Percentiles rank a stretch among this genome's conserved stretches.
These are phyloP conservation scores for Actias luna DNA, from an alignment of 2,888 invertebrate species.

Conservation along the genomic window DNA sequence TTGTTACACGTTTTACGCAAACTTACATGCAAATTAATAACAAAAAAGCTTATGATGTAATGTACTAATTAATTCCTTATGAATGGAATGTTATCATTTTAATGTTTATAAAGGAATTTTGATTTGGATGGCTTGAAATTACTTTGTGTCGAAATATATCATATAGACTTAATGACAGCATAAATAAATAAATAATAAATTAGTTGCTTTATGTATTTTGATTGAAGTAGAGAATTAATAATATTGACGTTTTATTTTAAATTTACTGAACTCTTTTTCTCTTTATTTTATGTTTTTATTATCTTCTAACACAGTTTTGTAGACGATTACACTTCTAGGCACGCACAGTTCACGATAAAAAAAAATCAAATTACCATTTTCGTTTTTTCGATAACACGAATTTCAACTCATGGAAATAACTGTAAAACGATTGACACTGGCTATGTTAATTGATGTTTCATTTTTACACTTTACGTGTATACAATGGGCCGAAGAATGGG, in stretches of 20 bases:
- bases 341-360: not conserved
- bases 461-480: constrained; percentile 52
- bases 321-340: not conserved
- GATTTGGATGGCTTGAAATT: constrained; percentile 1
- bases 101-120: constrained; percentile 6
- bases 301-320: not conserved
- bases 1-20: too few species aligned
- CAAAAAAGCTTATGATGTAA: too few species aligned
- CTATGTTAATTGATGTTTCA: constrained; percentile 70
- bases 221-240: not conserved
- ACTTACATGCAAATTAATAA: too few species aligned
- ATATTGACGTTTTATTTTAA: not conserved
- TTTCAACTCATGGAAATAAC: constrained; percentile 46
- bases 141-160: not conserved
- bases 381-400: constrained; percentile 38
- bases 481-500: constrained; percentile 37
- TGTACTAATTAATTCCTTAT: too few species aligned
- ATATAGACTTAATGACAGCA: not conserved
- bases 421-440: constrained; percentile 63
- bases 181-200: not conserved
- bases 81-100: too few species aligned
- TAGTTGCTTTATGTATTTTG: not conserved
- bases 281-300: not conserved
- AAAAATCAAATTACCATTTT: constrained; percentile 42
- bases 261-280: not conserved